These are phyloP conservation scores for Thamnophis sirtalis DNA, from an alignment of 2,113 vertebrate species.

Conservation along the genomic window DNA sequence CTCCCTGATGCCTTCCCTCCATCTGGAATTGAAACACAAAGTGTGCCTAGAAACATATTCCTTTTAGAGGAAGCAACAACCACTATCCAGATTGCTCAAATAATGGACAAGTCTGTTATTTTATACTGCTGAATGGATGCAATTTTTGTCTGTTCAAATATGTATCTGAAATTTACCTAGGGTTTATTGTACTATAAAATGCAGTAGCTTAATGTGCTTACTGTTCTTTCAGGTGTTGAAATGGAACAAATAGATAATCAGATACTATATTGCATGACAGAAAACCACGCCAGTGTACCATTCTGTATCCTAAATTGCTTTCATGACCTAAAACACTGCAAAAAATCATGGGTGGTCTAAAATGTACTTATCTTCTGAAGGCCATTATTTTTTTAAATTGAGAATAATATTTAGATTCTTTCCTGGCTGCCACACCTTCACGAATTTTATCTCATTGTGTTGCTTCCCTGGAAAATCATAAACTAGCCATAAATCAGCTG, in stretches of 20 bases:
- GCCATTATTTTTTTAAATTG: background rate
- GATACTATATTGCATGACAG: background rate
- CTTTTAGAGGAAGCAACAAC: background rate
- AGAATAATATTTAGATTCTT: background rate
- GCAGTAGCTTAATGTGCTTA: too few species aligned
- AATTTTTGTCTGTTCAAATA: background rate
- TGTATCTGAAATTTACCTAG: background rate
- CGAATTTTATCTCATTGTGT: background rate
- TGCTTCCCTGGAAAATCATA: background rate
- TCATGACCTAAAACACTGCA: background rate
- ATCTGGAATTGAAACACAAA: background rate
- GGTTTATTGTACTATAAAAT: background rate
- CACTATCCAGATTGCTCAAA: background rate
- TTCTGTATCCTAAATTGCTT: background rate
- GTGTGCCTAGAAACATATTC: background rate
- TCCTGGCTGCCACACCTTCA: background rate
- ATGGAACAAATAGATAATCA: background rate
- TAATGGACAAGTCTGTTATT: background rate
- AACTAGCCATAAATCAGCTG: background rate
- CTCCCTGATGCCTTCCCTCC: background rate
- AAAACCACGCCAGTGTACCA: background rate
- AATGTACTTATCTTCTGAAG: background rate
- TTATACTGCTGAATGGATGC: background rate
- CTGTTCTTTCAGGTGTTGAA: background rate
- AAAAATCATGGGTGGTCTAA: background rate